These are phyloP conservation scores for Tortricodes alternella DNA, from an alignment of 2,888 invertebrate species.

Conservation along the genomic window DNA sequence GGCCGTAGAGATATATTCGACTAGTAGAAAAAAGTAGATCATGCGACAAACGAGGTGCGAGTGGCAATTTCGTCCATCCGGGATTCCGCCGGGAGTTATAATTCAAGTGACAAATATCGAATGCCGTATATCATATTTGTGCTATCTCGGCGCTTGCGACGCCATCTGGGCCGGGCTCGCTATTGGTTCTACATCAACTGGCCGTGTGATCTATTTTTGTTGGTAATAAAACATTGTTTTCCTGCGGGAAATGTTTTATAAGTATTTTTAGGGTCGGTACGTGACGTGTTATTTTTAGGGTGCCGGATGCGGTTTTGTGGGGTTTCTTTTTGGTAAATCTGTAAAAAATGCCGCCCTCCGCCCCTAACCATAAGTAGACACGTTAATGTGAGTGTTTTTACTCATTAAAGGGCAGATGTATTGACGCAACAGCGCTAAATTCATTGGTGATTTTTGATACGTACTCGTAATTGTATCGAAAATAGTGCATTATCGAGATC, in stretches of 20 bases:
- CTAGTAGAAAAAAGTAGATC: constrained; percentile 65
- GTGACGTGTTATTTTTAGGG: constrained; percentile 67
- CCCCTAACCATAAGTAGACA: constrained; percentile 20
- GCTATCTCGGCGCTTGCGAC: constrained; percentile 78
- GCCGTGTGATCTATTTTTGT: constrained; percentile 80
- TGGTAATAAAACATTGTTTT: constrained; percentile 77
- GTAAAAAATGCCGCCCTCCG: constrained; percentile 60
- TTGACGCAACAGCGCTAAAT: constrained; percentile 34
- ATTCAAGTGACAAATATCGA: constrained; percentile 84
- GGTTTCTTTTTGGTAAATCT: constrained; percentile 56
- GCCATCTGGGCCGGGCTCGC: constrained; percentile 79
- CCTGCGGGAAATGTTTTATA: constrained; percentile 78
- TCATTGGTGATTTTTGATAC: constrained; percentile 39
- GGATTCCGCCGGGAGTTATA: constrained; percentile 76
- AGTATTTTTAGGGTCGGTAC: constrained; percentile 73
- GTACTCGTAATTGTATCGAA: constrained; percentile 51
- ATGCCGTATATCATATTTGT: constrained; percentile 81
- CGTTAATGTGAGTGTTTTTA: constrained; percentile 17
- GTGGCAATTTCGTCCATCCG: constrained; percentile 63
- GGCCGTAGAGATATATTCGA: constrained; percentile 30
- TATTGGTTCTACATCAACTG: constrained; percentile 81
- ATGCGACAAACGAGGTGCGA: constrained; percentile 75
- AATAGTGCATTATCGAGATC: constrained; percentile 80
- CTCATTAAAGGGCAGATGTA: constrained; percentile 1
- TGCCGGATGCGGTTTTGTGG: constrained; percentile 42